Base-by-base conservation (phyloP, 2,113 vertebrate genomes). In the Proteles cristata region DNA sequence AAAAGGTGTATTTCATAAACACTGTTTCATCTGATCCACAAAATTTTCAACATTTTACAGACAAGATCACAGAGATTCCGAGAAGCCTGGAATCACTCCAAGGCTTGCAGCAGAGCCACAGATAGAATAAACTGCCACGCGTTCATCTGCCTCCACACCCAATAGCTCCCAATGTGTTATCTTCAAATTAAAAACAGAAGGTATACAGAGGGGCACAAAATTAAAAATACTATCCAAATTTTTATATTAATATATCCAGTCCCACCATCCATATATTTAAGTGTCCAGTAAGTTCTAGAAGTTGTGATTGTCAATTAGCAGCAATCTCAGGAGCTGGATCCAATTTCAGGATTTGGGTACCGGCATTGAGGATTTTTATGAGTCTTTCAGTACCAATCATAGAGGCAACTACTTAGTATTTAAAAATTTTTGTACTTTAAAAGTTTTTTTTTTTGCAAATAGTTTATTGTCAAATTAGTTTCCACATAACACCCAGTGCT, bases 131-230 rank as follows among this genome's bases (percentile, higher is more conserved):
- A 12, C 45, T 23, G 2, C 1, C 11, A 23, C 2, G 15, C 33
- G 9, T 43, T 43, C 11, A 0, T 26, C 33, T 15, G 15, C 26
- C 7, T 7, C 21, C 65, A 25, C 35, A 43, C 26, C 68, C 4
- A 11, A 58, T 0, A n/a, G n/a, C 5, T 3, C 5, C 10, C 69
- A 21, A 3, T 1, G 28, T 14, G 5, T n/a, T n/a, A 26, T 31
- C 31, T 43, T 21, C 45, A 86, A 68, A 50, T 26, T 25, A 15
- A 43, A 45, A 45, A 43, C 4, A 31, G 43, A 69, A 74, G 2
- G 23, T 3, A 19, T 7, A 23, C 4, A 25, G 25, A 31, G 3
- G 1, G 21, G 11, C 17, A 80, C 19, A 43, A 11, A 58, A 65
- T 63, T 69, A 50, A 91, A 95, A 50, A 63, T 61, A 19, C 3